Percentiles rank a stretch among this genome's conserved stretches.
These are phyloP conservation scores for Phrynocephalus versicolor DNA, from an alignment of 2,113 vertebrate genomes.

Conservation along the genomic window DNA sequence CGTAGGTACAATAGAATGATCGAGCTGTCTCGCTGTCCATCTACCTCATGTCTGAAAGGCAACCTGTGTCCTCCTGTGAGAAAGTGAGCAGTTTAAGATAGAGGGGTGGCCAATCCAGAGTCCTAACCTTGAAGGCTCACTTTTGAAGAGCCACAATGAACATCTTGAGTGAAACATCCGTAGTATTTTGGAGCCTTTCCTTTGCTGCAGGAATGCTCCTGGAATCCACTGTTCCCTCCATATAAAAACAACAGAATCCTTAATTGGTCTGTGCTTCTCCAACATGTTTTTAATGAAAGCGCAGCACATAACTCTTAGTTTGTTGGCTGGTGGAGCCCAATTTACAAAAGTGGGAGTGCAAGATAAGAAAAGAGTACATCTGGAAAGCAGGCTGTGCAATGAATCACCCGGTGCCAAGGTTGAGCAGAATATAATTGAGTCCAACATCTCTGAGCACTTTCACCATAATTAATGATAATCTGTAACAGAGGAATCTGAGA, in stretches of 20 bases:
- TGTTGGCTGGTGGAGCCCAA: constrained; percentile 99
- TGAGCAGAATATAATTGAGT: constrained; percentile 99
- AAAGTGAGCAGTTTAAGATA: accelerated
- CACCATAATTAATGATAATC: constrained; percentile 99
- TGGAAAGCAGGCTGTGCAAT: constrained; percentile 94
- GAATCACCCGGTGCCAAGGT: constrained; percentile 99
- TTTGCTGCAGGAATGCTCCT: constrained; percentile 70
- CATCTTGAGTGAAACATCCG: not conserved
- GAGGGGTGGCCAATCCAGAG: not conserved
- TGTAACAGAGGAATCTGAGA: constrained; percentile 99
- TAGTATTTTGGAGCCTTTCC: constrained; percentile 42
- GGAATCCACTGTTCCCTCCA: constrained; percentile 77
- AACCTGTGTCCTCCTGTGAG: not conserved
- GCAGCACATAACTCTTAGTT: constrained; percentile 98
- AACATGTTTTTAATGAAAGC: constrained; percentile 99
- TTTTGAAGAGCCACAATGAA: not conserved
- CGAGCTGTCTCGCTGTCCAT: too few species aligned
- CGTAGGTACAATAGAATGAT: not conserved
- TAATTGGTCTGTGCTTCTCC: constrained; percentile 97
- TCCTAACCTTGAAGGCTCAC: not conserved
- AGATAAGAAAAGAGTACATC: constrained; percentile 99
- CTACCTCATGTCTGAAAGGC: not conserved
- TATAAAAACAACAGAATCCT: constrained; percentile 90
- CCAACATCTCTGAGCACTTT: constrained; percentile 99
- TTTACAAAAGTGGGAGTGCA: constrained; percentile 99